A percentile compares a stretch with the other conserved stretches of the same genome.
Evolutionary conservation across 2,113 vertebrate species (phyloP).

Genomic region (Aplodontia rufa): DNA sequence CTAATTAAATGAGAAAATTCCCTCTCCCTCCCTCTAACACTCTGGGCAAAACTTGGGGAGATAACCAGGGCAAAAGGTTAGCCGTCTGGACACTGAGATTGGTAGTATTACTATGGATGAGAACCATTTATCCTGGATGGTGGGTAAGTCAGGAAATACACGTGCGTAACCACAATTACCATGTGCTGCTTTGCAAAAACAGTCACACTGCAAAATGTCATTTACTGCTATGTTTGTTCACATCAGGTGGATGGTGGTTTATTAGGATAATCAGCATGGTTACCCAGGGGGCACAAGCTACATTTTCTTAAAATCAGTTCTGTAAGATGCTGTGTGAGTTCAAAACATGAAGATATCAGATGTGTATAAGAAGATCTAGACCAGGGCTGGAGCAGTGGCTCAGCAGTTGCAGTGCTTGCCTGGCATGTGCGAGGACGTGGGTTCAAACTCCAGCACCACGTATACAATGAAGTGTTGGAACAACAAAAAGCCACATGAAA

Average conservation of each 20-base stretch:
- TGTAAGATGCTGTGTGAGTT: background rate
- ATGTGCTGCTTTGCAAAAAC: background rate
- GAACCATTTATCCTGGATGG: background rate
- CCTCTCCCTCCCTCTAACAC: background rate
- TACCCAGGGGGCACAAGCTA: background rate
- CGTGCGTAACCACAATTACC: background rate
- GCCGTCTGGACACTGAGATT: background rate
- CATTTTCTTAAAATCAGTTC: background rate
- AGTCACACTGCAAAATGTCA: background rate
- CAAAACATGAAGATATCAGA: background rate
- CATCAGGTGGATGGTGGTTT: background rate
- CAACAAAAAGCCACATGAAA: no score
- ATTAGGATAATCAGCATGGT: background rate
- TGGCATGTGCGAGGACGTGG: no score
- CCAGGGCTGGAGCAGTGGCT: no score
- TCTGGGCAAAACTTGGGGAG: background rate
- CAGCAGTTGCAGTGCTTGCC: no score
- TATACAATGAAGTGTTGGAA: no score
- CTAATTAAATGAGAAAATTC: background rate
- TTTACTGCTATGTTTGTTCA: background rate
- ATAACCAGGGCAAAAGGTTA: background rate
- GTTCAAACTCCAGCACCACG: no score
- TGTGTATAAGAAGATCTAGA: background rate
- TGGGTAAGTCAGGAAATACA: background rate
- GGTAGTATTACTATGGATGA: background rate